These are phyloP conservation scores for Crotalus viridis DNA, from an alignment of 2,113 vertebrate species.

Conservation along the genomic window DNA sequence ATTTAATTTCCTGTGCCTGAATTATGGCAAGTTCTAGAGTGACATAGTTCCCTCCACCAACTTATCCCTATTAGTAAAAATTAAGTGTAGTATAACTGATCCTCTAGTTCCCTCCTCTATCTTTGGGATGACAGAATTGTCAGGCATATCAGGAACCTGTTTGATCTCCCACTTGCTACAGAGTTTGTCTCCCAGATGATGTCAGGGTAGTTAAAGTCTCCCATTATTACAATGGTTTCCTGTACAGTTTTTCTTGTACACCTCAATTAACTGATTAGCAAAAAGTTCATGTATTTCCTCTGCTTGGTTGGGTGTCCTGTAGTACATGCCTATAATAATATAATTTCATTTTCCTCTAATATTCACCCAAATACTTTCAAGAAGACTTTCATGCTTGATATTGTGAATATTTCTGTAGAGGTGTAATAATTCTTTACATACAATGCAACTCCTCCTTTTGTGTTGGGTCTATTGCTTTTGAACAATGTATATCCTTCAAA, in stretches of 20 bases:
- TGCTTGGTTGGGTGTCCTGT: background rate
- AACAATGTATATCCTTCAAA: background rate
- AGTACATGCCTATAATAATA: background rate
- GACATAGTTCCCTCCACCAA: background rate
- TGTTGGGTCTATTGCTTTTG: background rate
- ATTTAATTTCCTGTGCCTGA: background rate
- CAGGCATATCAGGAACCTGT: background rate
- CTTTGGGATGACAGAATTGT: background rate
- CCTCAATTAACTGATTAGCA: background rate
- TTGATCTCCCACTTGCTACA: background rate
- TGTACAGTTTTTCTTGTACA: background rate
- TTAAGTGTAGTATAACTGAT: background rate
- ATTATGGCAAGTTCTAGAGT: background rate
- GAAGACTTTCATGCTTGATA: background rate
- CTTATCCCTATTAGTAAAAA: background rate
- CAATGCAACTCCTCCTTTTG: background rate
- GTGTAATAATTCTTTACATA: background rate
- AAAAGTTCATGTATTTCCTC: background rate
- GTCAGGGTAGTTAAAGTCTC: background rate
- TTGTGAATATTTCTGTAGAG: background rate
- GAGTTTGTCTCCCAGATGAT: background rate
- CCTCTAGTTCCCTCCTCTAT: background rate
- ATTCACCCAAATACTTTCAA: background rate
- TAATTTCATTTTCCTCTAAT: background rate
- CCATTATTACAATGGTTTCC: background rate